phyloP scores from a whole-genome alignment of 2,113 vertebrate species.

The Spea bombifrons region DNA sequence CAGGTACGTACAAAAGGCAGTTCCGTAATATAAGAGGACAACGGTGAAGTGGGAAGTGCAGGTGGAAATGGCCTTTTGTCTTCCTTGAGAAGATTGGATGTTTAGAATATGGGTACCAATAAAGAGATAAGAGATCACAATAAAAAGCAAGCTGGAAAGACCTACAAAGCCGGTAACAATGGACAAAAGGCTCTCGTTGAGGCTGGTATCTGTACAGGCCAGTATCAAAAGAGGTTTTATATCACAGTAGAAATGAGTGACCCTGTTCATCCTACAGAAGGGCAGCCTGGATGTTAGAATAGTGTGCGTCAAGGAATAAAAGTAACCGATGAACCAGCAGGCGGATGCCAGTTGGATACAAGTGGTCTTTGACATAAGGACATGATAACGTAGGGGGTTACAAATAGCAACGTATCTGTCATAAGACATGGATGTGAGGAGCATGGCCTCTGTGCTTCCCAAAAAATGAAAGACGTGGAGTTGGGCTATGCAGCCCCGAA shows the following conservation, averaged over 20 bases:
- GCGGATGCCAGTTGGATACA: conserved; percentile 46
- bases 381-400: conserved; percentile 49
- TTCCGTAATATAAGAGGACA: conserved; percentile 44
- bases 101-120: conserved; percentile 27
- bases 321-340: conserved; percentile 45
- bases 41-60: conserved; percentile 43
- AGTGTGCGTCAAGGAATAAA: conserved; percentile 46
- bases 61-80: conserved; percentile 43
- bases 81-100: conserved; percentile 19
- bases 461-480: conserved; percentile 43
- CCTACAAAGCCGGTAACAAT: conserved; percentile 29
- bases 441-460: conserved; percentile 53
- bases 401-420: conserved; percentile 53
- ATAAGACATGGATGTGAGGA: conserved; percentile 51
- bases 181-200: neutral
- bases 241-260: conserved; percentile 37
- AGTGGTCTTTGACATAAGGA: conserved; percentile 41
- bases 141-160: conserved; percentile 19
- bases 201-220: conserved; percentile 22
- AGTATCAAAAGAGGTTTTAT: conserved; percentile 40
- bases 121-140: conserved; percentile 37
- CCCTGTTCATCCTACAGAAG: conserved; percentile 6
- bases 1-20: conserved; percentile 41
- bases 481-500: conserved; percentile 21
- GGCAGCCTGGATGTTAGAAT: conserved; percentile 31